Conservation (phyloP, 1,140 invertebrate genomes). For the Antheraea mylitta region DNA sequence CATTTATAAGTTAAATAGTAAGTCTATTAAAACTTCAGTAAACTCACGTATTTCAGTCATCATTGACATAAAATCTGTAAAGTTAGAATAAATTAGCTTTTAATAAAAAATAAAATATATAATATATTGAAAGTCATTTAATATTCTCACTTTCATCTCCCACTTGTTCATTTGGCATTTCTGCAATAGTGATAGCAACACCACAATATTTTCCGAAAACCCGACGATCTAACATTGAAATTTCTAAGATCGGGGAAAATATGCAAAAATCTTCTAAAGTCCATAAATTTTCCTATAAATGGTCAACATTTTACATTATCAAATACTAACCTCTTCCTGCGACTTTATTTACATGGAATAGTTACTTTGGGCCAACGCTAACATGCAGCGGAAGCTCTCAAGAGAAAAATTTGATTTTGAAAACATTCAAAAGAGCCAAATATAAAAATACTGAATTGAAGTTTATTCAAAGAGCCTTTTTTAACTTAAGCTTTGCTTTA, state of each 20-base stretch:
- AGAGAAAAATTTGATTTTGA: too few relatives aligned
- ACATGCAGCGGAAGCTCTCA: too few relatives aligned
- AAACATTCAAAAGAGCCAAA: too few relatives aligned
- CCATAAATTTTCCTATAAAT: conserved; percentile 49
- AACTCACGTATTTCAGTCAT: conserved; percentile 48
- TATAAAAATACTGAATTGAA: too few relatives aligned
- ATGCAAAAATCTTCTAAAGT: conserved; percentile 46
- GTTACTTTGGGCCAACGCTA: too few relatives aligned
- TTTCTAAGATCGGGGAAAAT: conserved; percentile 54
- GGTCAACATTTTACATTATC: too few relatives aligned
- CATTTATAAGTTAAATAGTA: too few relatives aligned
- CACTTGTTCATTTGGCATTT: conserved; percentile 30
- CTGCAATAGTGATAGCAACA: conserved; percentile 54
- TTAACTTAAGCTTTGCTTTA: too few relatives aligned
- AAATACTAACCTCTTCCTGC: too few relatives aligned
- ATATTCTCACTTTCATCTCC: conserved; percentile 37
- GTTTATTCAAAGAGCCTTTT: too few relatives aligned
- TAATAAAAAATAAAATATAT: neutral
- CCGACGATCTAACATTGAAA: conserved; percentile 48
- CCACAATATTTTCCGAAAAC: conserved; percentile 39
- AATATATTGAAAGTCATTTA: neutral
- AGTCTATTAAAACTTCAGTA: neutral
- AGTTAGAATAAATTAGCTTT: conserved; percentile 3
- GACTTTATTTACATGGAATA: too few relatives aligned
- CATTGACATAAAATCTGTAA: conserved; percentile 47